Evolutionary conservation across 2,888 invertebrate species (phyloP).

Genomic region (Volucella inanis): DNA sequence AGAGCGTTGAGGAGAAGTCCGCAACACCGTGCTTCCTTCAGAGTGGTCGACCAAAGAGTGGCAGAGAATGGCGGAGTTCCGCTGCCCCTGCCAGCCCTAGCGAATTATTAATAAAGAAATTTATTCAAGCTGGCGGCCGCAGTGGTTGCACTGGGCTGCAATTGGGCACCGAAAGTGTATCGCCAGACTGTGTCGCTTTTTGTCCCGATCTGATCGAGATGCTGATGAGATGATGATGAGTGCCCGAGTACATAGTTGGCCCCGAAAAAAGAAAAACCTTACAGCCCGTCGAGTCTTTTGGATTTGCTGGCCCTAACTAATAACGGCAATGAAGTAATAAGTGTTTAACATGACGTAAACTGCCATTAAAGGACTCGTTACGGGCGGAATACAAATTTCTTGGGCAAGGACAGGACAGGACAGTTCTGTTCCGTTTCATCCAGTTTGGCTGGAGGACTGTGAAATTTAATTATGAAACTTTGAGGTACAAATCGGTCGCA

Average conservation of each 20-base stretch:
- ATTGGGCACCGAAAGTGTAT: conserved; percentile 49
- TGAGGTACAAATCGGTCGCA: conserved; percentile 27
- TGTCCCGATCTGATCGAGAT: conserved; percentile 52
- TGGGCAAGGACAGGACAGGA: conserved; percentile 30
- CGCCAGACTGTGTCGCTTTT: neutral
- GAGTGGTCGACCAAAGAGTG: neutral
- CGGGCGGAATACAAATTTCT: conserved; percentile 76
- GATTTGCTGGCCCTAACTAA: conserved; percentile 65
- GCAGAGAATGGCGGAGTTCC: neutral
- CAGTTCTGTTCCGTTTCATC: too few relatives aligned
- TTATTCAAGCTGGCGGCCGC: conserved; percentile 74
- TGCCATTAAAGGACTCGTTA: conserved; percentile 77
- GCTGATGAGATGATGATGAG: conserved; percentile 70
- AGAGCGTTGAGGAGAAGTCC: conserved; percentile 6
- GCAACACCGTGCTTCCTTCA: conserved; percentile 18
- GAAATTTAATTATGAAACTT: conserved; percentile 72
- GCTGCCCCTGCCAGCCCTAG: conserved; percentile 28
- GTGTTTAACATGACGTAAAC: conserved; percentile 78
- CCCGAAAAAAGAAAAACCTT: conserved; percentile 20
- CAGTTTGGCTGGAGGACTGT: neutral
- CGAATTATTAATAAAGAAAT: conserved; percentile 77
- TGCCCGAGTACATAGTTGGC: neutral
- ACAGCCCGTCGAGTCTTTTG: conserved; percentile 15
- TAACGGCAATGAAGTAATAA: conserved; percentile 78
- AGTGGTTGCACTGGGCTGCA: conserved; percentile 25